Evolutionary conservation across 2,113 vertebrate genomes (phyloP).

Genomic region (Ammospiza nelsoni): DNA sequence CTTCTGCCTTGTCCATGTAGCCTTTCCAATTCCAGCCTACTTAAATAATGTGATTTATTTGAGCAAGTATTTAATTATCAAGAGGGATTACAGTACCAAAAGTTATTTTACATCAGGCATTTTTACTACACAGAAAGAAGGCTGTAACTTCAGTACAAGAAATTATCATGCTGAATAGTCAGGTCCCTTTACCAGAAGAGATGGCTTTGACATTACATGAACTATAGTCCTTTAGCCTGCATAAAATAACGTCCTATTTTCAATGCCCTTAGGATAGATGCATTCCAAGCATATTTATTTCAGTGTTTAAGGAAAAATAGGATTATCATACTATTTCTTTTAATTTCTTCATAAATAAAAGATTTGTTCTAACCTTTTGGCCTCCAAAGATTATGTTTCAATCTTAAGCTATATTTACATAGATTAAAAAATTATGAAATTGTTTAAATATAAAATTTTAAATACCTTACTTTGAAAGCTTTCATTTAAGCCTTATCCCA

Average conservation of each 20-base stretch:
- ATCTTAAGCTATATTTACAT: neutral
- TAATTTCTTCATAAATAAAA: neutral
- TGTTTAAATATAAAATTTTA: neutral
- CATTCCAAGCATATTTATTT: neutral
- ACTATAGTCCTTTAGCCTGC: neutral
- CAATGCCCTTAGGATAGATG: neutral
- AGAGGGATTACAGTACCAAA: rapidly evolving
- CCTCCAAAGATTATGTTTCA: neutral
- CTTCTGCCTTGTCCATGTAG: neutral
- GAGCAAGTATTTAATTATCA: neutral
- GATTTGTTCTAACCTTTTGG: neutral
- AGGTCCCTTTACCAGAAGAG: neutral
- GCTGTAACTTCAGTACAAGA: neutral
- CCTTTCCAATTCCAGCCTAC: neutral
- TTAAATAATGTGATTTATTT: neutral
- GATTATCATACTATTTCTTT: neutral
- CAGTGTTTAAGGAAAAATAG: neutral
- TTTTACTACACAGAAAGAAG: neutral
- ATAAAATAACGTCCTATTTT: neutral
- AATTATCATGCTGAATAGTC: neutral
- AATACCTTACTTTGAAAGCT: neutral
- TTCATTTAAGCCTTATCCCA: neutral
- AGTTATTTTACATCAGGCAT: neutral
- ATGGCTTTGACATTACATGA: rapidly evolving
- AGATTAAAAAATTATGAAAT: neutral